Conservation (phyloP, 2,888 invertebrate species). For the Petrolisthes manimaculis region DNA sequence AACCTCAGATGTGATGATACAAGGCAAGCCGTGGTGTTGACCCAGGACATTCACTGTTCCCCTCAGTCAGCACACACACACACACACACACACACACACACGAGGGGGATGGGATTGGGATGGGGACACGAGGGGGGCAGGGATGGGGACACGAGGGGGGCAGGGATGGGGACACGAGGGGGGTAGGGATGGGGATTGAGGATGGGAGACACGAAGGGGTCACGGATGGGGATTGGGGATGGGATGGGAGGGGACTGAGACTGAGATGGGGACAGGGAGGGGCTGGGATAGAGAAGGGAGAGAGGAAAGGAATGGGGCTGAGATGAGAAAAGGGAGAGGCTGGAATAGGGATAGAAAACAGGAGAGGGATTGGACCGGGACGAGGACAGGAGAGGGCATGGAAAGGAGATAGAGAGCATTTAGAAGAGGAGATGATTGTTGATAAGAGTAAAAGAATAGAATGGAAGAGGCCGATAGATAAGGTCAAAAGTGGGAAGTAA, state of each 20-base stretch:
- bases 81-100: too few relatives aligned
- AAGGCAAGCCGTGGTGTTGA: too few relatives aligned
- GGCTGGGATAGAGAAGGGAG: not conserved
- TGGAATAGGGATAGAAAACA: not conserved
- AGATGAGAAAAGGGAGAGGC: not conserved
- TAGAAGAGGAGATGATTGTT: not conserved
- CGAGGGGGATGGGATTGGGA: too few relatives aligned
- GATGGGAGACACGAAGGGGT: too few relatives aligned
- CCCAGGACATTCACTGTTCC: too few relatives aligned
- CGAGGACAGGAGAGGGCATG: not conserved
- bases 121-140: too few relatives aligned
- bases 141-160: not conserved
- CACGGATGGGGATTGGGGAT: too few relatives aligned
- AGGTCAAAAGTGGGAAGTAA: not conserved
- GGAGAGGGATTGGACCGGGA: not conserved
- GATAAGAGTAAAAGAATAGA: not conserved
- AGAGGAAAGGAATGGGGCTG: too few relatives aligned
- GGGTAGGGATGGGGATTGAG: too few relatives aligned
- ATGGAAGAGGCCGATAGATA: not conserved
- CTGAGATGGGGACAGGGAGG: not conserved
- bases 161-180: not conserved
- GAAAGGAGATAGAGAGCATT: not conserved
- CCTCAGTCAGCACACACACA: too few relatives aligned
- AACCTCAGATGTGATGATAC: too few relatives aligned
- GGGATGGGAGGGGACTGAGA: not conserved